A percentile compares a stretch with the other conserved stretches of the same genome.
phyloP scores from a whole-genome alignment of 2,888 invertebrate species.

The Caenorhabditis becei region DNA sequence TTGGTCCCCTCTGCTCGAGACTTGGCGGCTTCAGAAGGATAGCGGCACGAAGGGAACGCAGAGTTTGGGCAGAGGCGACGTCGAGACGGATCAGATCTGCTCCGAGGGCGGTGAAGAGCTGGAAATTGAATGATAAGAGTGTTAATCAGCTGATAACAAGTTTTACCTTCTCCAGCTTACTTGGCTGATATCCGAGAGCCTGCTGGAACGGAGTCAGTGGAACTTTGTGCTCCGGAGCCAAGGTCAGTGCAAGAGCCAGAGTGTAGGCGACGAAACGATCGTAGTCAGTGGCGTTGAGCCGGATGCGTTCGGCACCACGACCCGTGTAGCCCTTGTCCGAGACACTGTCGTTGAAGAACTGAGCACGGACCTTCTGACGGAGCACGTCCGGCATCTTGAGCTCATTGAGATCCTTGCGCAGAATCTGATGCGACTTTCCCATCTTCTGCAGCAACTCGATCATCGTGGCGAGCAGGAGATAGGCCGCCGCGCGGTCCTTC shows the following conservation, averaged over 20 bases:
- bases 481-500: slow-evolving; percentile 38
- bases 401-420: slow-evolving; percentile 56
- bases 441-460: slow-evolving; percentile 46
- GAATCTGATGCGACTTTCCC: slow-evolving; percentile 35
- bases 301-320: slow-evolving; percentile 46
- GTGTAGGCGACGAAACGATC: slow-evolving; percentile 66
- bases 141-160: not conserved
- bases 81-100: slow-evolving; percentile 58
- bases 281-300: slow-evolving; percentile 56
- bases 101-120: slow-evolving; percentile 66
- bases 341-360: slow-evolving; percentile 54
- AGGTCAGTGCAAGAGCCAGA: slow-evolving; percentile 62
- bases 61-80: slow-evolving; percentile 44
- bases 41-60: slow-evolving; percentile 61
- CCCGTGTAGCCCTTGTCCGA: slow-evolving; percentile 44
- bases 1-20: slow-evolving; percentile 17
- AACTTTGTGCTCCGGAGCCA: slow-evolving; percentile 62
- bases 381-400: slow-evolving; percentile 61
- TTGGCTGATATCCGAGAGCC: slow-evolving; percentile 32
- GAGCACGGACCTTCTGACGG: slow-evolving; percentile 59
- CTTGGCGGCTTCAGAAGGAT: slow-evolving; percentile 62
- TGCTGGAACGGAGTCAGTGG: slow-evolving; percentile 54
- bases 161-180: slow-evolving; percentile 52
- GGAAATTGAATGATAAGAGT: slow-evolving; percentile 32
- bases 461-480: slow-evolving; percentile 50